Base-by-base conservation (phyloP, 1,140 invertebrate genomes). In the Aphidius ervi region DNA sequence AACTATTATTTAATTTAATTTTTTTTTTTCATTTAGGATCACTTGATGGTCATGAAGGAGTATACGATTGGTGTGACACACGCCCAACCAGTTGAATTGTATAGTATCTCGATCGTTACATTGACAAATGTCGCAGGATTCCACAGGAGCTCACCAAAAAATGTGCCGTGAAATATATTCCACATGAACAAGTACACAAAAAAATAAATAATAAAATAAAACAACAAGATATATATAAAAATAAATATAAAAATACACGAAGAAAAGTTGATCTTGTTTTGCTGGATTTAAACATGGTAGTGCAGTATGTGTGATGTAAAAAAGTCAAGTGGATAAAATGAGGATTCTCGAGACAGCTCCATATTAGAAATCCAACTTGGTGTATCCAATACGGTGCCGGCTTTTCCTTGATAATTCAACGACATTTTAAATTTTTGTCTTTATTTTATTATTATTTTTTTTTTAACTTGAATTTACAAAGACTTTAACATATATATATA, bases 301-400 rank as follows among this genome's bases (percentile, higher is more conserved):
- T 20, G n/a, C n/a, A n/a, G n/a, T 16, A 16, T 16, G 31, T 16
- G 47, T 20, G 16, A 16, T 16, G 50, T 46, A 58, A 61, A 64
- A 59, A 61, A 61, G 52, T 45, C 10, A 64, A 58, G 49, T 54
- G 52, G 45, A 47, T 59, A 42, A 47, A 41, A 56, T 50, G 56
- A 55, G 54, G 47, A 58, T 53, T 55, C 40, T 10, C 16, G 48
- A 39, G 5, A 58, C 56, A 41, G 41, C 23, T 31, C 63, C 63
- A 62, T 64, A 64, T 64, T 61, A 58, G 63, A 64, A 64, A 61
- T 16, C 16, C 56, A 40, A 49, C 53, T 50, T 57, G 59, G 56
- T 48, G 4, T 31, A 59, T 68, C 66, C 55, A 65, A 71, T 70
- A 72, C 63, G 63, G 63, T 66, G 63, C 67, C 70, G 70, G 65